Base-by-base conservation (phyloP, 2,888 invertebrate species). In the Nomada hirtipes region DNA sequence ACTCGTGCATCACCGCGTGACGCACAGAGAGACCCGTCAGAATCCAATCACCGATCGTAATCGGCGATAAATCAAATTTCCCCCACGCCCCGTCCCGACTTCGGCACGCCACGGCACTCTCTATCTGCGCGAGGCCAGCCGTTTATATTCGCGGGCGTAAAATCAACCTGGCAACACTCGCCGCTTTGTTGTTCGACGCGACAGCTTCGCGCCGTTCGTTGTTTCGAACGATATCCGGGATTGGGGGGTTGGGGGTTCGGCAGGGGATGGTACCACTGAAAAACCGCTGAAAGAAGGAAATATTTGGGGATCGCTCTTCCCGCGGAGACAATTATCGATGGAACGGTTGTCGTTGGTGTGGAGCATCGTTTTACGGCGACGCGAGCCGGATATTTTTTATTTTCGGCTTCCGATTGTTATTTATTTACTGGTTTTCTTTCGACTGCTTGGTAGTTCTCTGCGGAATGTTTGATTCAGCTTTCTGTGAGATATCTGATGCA, bases 21-120 rank as follows among this genome's bases (percentile, higher is more conserved):
- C 85, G 85, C 86, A 84, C 81, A 79, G 82, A 83, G 79, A 26
- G 36, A 83, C 81, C 85, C 80, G 83, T 86, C 89, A 86, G 89
- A 84, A 88, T 91, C 91, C 90, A 91, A 91, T 91, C 90, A 89
- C 86, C 90, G 89, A 89, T 91, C 87, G 89, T 92, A 92, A 91
- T 92, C 92, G 91, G 80, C 88, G 88, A 91, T 91, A 91, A 91
- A 92, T 92, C 91, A 91, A 89, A 90, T 87, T 89, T 87, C 86
- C 71, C 85, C 83, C 68, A 60, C 64, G 18, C 70, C 67, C 67
- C 70, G 61, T 18, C 61, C 59, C 61, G 60, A n/a, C 70, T 75
- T 59, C 61, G 13, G 57, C 53, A 53, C 75, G 65, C 60, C 67
- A 50, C 42, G 55, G n/a, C 55, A 36, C 65, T 82, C 83, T 83